Percentiles rank a stretch among this genome's conserved stretches.
These are phyloP conservation scores for Drosophila antonietae DNA, from an alignment of 2,888 invertebrate genomes.

Conservation along the genomic window DNA sequence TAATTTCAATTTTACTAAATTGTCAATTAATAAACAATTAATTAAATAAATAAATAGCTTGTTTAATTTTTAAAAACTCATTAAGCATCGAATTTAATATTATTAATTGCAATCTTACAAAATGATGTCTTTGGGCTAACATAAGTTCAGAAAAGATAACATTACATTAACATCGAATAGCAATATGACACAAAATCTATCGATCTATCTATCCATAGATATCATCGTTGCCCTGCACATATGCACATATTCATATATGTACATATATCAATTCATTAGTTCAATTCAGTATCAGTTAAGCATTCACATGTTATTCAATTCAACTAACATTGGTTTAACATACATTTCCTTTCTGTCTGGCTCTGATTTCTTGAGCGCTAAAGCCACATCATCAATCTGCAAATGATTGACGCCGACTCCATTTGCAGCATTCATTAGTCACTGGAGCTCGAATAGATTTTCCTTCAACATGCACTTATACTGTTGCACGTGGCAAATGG, in stretches of 20 bases:
- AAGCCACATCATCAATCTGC: slow-evolving; percentile 8
- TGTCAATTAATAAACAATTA: too few relatives aligned
- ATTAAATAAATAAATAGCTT: too few relatives aligned
- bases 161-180: too few relatives aligned
- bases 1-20: too few relatives aligned
- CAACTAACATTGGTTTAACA: not conserved
- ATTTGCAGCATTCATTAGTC: slow-evolving; percentile 10
- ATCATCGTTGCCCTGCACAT: not conserved
- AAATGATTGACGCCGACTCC: not conserved
- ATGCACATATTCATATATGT: not conserved
- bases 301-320: not conserved
- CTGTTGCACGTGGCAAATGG: not conserved
- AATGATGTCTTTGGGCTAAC: too few relatives aligned
- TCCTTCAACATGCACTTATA: not conserved
- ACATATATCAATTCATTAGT: not conserved
- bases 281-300: not conserved
- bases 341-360: not conserved
- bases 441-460: slow-evolving; percentile 2
- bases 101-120: too few relatives aligned
- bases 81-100: too few relatives aligned
- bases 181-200: too few relatives aligned
- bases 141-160: too few relatives aligned
- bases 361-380: not conserved
- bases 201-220: not conserved
- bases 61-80: too few relatives aligned